Conservation (phyloP, 2,797 vertebrate species). For the Pantherophis alleghaniensis region DNA sequence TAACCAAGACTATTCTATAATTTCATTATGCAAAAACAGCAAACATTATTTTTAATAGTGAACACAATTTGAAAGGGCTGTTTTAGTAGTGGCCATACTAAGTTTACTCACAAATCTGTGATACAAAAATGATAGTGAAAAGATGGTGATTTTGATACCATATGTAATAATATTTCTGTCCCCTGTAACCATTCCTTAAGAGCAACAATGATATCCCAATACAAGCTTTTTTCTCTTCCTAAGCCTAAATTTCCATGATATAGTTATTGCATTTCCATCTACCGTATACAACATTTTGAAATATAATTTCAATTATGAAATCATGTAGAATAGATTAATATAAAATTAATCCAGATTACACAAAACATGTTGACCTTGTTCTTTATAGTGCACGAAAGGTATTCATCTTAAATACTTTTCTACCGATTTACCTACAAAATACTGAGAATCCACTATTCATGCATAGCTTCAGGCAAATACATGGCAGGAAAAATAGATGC, state of each 20-base stretch:
- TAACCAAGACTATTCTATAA: not conserved
- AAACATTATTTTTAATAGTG: not conserved
- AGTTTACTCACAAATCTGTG: not conserved
- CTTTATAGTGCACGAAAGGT: slow-evolving; percentile 16
- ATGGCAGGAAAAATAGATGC: slow-evolving; percentile 49
- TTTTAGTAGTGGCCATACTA: not conserved
- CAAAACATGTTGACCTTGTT: slow-evolving; percentile 17
- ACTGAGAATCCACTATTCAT: slow-evolving; percentile 38
- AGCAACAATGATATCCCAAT: not conserved
- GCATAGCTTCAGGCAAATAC: slow-evolving; percentile 59
- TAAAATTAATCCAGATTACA: slow-evolving; percentile 20
- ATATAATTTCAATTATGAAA: not conserved
- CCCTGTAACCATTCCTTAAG: not conserved
- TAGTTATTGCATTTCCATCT: not conserved
- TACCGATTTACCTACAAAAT: slow-evolving; percentile 42
- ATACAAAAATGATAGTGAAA: not conserved
- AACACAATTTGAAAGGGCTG: not conserved
- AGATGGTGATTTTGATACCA: not conserved
- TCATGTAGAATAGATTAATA: slow-evolving; percentile 26
- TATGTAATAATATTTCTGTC: not conserved
- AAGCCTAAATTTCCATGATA: not conserved
- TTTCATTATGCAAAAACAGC: not conserved
- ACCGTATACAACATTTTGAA: not conserved
- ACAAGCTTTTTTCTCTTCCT: not conserved
- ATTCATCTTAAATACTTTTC: slow-evolving; percentile 43